These are phyloP conservation scores for Troides aeacus DNA, from an alignment of 2,888 invertebrate species.

Conservation along the genomic window DNA sequence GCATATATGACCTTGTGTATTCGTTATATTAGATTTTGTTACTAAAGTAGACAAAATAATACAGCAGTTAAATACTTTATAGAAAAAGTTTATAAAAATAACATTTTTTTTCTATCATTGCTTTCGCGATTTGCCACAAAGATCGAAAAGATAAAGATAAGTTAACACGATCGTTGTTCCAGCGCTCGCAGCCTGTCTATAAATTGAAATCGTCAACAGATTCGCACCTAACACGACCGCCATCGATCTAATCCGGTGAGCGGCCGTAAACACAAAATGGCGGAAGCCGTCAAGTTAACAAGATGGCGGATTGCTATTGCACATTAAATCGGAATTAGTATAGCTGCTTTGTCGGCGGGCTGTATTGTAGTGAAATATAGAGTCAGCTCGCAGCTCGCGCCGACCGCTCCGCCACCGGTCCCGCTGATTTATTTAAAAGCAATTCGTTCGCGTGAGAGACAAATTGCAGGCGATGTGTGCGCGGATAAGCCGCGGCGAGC, in stretches of 20 bases:
- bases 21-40: no score
- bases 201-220: slow-evolving; percentile 9
- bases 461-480: slow-evolving; percentile 26
- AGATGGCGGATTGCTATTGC: slow-evolving; percentile 43
- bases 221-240: slow-evolving; percentile 9
- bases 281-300: slow-evolving; percentile 40
- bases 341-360: slow-evolving; percentile 25
- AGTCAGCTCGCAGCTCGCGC: neutral
- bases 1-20: no score
- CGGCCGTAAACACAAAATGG: slow-evolving; percentile 32
- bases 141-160: no score
- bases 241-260: slow-evolving; percentile 19
- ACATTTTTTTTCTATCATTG: no score
- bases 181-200: no score
- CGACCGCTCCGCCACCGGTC: slow-evolving; percentile 3
- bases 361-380: slow-evolving; percentile 25
- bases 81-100: no score
- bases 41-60: no score
- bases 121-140: no score
- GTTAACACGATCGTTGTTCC: no score
- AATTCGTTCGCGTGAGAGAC: slow-evolving; percentile 22
- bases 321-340: slow-evolving; percentile 56
- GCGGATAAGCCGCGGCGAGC: slow-evolving; percentile 16
- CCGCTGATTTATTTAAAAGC: slow-evolving; percentile 29
- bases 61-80: no score